Conservation (phyloP, 2,113 vertebrate genomes). For the Tetrao urogallus region DNA sequence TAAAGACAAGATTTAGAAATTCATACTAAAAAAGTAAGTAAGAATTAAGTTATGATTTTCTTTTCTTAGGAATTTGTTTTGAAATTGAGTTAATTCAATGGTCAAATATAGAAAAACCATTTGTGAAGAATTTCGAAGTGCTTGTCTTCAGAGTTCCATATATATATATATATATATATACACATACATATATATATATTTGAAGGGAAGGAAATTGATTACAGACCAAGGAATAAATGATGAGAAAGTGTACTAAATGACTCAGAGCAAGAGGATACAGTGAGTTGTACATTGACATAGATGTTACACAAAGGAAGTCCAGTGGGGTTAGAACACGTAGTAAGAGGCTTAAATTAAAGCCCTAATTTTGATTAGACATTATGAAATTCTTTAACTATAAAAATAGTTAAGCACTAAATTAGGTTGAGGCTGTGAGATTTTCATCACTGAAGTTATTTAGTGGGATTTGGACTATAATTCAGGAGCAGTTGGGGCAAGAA, state of each 20-base stretch:
- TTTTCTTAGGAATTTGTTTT: neutral
- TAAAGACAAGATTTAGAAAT: neutral
- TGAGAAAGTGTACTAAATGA: neutral
- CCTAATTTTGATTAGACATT: slow-evolving; percentile 18
- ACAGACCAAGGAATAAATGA: neutral
- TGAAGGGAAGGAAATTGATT: neutral
- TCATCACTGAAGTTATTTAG: neutral
- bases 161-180: neutral
- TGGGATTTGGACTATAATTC: neutral
- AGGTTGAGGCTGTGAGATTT: neutral
- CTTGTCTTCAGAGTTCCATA: neutral
- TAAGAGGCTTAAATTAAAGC: slow-evolving; percentile 26
- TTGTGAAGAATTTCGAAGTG: neutral
- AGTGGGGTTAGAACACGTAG: neutral
- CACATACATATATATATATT: neutral
- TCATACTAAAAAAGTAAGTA: neutral
- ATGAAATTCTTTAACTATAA: slow-evolving; percentile 14
- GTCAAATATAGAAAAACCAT: neutral
- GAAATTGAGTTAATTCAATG: neutral
- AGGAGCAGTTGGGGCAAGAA: neutral
- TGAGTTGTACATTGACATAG: neutral
- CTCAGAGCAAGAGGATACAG: neutral
- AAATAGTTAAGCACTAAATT: slow-evolving; percentile 18
- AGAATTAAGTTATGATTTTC: neutral
- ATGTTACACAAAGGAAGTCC: neutral